Base-by-base conservation (phyloP, 2,797 vertebrate genomes). In the Platalea minor region DNA sequence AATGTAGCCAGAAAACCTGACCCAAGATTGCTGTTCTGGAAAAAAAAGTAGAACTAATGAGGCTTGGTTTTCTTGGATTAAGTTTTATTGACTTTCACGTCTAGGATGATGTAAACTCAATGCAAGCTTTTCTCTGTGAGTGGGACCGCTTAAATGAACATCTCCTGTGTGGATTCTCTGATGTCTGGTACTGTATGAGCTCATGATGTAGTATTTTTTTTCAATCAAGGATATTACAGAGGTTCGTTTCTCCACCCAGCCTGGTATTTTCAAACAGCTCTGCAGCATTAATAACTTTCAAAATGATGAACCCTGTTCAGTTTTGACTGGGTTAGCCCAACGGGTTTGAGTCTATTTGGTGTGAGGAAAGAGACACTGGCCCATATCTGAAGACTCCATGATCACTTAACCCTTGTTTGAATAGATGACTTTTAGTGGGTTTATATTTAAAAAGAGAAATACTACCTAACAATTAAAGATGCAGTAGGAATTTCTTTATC, bases 61-160 rank as follows among this genome's bases (percentile, higher is more conserved):
- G 60, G 46, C 51, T 92, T 93, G 67, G 65, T 96, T 96, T 96
- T 50, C 83, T 76, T 73, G 88, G 60, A 89, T 91, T 95, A 94
- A 94, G 46, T 92, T 93, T 94, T 92, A 95, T 96, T 0, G 56
- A 93, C 91, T 90, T 81, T 63, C 86, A 82, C 0, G 2, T 82
- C 84, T 91, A 87, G 63, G 59, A 79, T 93, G 86, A 94, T 94
- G 74, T 91, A 95, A 93, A 87, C 28, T 87, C 56, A 63, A 33
- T 41, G 51, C 33, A 94, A 87, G 89, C 45, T 78, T 93, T 91
- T 72, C 41, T 74, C 23, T 75, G 60, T 45, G 60, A 94, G 78
- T 48, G n/a, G 48, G 45, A 77, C 67, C 3, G 11, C 86, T 91
- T 87, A 94, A 96, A 95, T 64, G 70, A 96, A 39, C 80, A 83